Evolutionary conservation across 1,140 invertebrate species (phyloP).

Genomic region (Euwallacea similis): DNA sequence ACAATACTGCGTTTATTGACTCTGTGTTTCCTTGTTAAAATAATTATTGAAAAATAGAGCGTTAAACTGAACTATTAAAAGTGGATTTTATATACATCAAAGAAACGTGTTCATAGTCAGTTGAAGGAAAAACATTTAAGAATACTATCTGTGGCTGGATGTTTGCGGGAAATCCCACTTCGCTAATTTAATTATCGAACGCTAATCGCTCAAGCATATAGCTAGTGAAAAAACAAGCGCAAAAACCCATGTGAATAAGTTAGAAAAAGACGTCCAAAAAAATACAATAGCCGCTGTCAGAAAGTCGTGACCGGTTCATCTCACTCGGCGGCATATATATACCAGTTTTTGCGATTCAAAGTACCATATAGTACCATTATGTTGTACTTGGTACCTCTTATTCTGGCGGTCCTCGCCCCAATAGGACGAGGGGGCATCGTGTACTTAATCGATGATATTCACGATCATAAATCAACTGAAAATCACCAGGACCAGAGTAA

Average conservation of each 20-base stretch:
- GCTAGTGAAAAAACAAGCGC: background rate
- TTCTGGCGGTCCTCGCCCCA: background rate
- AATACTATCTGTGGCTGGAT: no score
- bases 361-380: conserved; percentile 3
- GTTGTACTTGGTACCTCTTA: background rate
- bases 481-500: conserved; percentile 20
- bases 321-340: background rate
- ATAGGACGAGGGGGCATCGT: conserved; percentile 19
- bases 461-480: conserved; percentile 18
- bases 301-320: conserved; percentile 15
- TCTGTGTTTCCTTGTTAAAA: no score
- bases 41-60: no score
- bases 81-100: no score
- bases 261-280: background rate
- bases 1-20: no score
- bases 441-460: conserved; percentile 34
- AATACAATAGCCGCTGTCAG: conserved; percentile 11
- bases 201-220: no score
- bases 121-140: no score
- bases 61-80: no score
- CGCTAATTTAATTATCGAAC: no score
- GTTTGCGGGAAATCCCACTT: no score
- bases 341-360: background rate
- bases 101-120: no score
- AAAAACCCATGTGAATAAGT: background rate